phyloP scores from a whole-genome alignment of 2,113 vertebrate species.

The Cyprinus carpio region DNA sequence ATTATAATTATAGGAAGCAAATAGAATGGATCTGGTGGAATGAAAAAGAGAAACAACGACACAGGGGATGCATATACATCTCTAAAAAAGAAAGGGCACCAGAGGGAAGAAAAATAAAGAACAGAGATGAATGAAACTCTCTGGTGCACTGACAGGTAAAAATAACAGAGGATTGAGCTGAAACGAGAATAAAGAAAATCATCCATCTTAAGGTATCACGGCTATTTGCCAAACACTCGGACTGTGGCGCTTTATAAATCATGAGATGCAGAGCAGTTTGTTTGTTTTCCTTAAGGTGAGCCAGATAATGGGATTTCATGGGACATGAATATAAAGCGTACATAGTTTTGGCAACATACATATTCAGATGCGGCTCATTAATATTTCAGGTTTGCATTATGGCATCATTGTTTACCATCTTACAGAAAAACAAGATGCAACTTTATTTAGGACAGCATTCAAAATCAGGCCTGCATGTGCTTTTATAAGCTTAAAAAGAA shows the following conservation, averaged over 20 bases:
- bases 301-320: slow-evolving; percentile 1
- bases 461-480: neutral
- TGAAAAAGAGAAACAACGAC: slow-evolving; percentile 10
- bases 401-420: neutral
- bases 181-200: neutral
- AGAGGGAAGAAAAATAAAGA: neutral
- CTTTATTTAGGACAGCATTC: neutral
- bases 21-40: neutral
- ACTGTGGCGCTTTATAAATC: slow-evolving; percentile 19
- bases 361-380: neutral
- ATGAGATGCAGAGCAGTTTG: neutral
- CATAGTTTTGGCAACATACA: too few species aligned
- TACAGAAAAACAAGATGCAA: neutral
- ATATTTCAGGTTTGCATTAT: neutral
- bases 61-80: neutral
- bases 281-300: neutral
- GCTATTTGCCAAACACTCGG: neutral
- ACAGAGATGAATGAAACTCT: slow-evolving; percentile 11
- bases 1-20: neutral
- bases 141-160: neutral
- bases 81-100: neutral
- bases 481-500: slow-evolving; percentile 2
- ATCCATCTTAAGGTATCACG: neutral
- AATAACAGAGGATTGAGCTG: neutral
- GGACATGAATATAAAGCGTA: neutral